Evolutionary conservation across 1,140 invertebrate species (phyloP).

Genomic region (Drosophila yakuba): DNA sequence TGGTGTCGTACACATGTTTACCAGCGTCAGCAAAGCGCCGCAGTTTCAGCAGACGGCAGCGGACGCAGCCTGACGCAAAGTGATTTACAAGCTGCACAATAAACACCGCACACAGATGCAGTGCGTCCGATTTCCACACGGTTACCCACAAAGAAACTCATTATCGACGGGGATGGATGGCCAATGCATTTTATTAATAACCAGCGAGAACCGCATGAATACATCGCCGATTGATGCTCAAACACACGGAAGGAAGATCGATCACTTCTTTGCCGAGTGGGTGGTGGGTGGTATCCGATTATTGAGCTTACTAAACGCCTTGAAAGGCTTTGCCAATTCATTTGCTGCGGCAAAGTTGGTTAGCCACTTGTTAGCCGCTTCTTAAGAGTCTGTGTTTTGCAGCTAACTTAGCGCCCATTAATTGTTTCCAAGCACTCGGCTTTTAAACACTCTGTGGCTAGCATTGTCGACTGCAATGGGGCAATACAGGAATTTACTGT

Average conservation of each 20-base stretch:
- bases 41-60: conserved; percentile 67
- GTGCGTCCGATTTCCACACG: not conserved
- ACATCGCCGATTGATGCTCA: conserved; percentile 18
- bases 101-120: conserved; percentile 34
- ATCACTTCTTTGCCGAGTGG: conserved; percentile 4
- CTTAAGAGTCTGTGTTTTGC: conserved; percentile 7
- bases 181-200: conserved; percentile 59
- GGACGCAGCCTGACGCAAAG: conserved; percentile 67
- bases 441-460: conserved; percentile 5
- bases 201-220: conserved; percentile 40
- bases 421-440: conserved; percentile 7
- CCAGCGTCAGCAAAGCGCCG: conserved; percentile 77
- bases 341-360: conserved; percentile 46
- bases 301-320: conserved; percentile 15
- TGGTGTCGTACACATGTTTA: conserved; percentile 58
- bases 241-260: conserved; percentile 9
- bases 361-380: conserved; percentile 32
- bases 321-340: conserved; percentile 45
- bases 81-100: conserved; percentile 68
- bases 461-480: not conserved
- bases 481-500: not conserved
- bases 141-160: conserved; percentile 19
- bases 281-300: not conserved
- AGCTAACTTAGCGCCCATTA: conserved; percentile 4
- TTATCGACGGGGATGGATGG: conserved; percentile 13